Evolutionary conservation across 2,888 invertebrate genomes (phyloP).

Genomic region (Amorpha juglandis): DNA sequence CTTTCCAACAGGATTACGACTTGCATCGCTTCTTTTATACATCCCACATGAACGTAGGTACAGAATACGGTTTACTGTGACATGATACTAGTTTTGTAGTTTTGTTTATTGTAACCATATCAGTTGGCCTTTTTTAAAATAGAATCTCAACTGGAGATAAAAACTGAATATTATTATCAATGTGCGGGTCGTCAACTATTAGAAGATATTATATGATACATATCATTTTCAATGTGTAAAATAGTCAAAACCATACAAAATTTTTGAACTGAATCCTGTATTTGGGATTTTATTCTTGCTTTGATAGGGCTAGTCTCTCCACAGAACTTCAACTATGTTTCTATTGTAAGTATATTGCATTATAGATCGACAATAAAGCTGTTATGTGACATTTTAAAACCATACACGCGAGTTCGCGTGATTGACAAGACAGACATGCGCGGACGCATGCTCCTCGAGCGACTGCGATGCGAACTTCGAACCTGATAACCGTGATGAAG

Average conservation of each 20-base stretch:
- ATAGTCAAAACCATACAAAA: too few relatives aligned
- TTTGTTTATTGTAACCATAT: neutral
- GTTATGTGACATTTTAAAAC: too few relatives aligned
- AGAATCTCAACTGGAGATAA: too few relatives aligned
- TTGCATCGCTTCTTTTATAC: conserved; percentile 32
- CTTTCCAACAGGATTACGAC: conserved; percentile 44
- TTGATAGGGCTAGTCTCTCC: too few relatives aligned
- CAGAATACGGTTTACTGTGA: neutral
- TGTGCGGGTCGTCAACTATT: too few relatives aligned
- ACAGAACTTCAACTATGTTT: neutral
- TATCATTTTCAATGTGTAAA: too few relatives aligned
- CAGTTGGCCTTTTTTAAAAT: too few relatives aligned
- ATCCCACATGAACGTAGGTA: neutral
- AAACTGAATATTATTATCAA: too few relatives aligned
- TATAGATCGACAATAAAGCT: neutral
- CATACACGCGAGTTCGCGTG: neutral
- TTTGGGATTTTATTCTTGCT: neutral
- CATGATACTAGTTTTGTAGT: neutral
- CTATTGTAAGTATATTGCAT: neutral
- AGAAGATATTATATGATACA: neutral
- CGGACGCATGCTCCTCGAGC: neutral
- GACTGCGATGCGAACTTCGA: neutral
- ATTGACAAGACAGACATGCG: conserved; percentile 7
- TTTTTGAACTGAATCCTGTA: neutral
- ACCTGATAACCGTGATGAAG: neutral